Conservation (phyloP, 2,888 invertebrate species). For the Drosophila histrio region DNA sequence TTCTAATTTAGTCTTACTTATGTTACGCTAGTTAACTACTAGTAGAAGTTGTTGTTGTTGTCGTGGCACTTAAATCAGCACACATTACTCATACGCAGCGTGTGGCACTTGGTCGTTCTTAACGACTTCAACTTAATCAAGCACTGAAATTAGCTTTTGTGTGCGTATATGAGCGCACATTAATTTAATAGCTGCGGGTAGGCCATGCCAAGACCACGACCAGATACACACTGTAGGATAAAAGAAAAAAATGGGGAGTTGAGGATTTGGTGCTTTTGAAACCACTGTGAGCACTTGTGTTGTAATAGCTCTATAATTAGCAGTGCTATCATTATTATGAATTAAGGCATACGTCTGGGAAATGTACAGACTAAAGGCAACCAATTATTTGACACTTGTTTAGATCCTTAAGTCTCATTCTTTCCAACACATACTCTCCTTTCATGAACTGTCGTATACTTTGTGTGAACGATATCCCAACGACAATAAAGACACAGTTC, state of each 20-base stretch:
- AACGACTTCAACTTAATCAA: constrained; percentile 77
- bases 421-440: neutral
- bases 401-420: neutral
- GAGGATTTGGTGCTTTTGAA: constrained; percentile 5
- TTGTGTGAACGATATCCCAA: neutral
- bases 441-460: neutral
- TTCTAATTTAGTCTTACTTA: constrained; percentile 29
- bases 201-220: constrained; percentile 19
- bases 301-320: constrained; percentile 47
- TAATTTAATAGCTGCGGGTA: constrained; percentile 71
- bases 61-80: constrained; percentile 55
- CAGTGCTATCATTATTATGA: constrained; percentile 9
- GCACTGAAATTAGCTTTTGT: constrained; percentile 76
- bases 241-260: constrained; percentile 2
- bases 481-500: constrained; percentile 1
- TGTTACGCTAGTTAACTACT: constrained; percentile 33
- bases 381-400: neutral
- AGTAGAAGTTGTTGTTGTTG: constrained; percentile 8
- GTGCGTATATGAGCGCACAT: constrained; percentile 74
- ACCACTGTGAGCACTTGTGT: constrained; percentile 22
- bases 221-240: constrained; percentile 49
- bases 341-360: neutral
- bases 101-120: constrained; percentile 69
- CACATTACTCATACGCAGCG: constrained; percentile 77
- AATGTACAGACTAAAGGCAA: neutral